Percentiles rank a stretch among this genome's conserved stretches.
phyloP scores from a whole-genome alignment of 1,140 invertebrate genomes.

The Scylla paramamosain region DNA sequence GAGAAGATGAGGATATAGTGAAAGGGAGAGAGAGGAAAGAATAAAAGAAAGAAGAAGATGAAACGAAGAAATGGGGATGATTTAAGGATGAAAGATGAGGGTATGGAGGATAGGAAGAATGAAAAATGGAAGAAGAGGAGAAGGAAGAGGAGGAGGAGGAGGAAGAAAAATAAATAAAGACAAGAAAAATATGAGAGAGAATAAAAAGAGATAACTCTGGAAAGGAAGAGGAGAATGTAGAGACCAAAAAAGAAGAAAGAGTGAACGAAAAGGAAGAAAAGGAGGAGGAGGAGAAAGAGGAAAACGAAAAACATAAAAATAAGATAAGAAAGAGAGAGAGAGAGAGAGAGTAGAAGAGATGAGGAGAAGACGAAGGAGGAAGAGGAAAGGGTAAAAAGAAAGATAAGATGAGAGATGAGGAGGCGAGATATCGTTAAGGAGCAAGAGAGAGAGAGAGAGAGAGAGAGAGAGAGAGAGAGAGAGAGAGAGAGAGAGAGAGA shows the following conservation, averaged over 20 bases:
- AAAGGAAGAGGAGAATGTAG: too few relatives aligned
- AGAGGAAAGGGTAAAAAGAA: not conserved
- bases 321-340: not conserved
- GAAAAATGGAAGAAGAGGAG: not conserved
- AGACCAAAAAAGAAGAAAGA: too few relatives aligned
- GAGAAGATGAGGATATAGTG: not conserved
- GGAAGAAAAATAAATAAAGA: too few relatives aligned
- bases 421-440: not conserved
- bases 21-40: not conserved
- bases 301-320: not conserved
- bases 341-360: not conserved
- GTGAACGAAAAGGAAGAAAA: too few relatives aligned
- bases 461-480: not conserved
- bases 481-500: constrained; percentile 2
- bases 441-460: not conserved
- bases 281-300: not conserved
- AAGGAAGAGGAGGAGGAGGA: not conserved
- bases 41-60: too few relatives aligned
- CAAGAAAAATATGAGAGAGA: too few relatives aligned
- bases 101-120: too few relatives aligned
- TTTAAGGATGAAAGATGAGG: too few relatives aligned
- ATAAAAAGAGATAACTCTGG: too few relatives aligned
- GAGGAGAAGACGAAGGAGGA: not conserved
- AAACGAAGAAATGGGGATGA: too few relatives aligned
- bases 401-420: not conserved